Percentiles rank a stretch among this genome's conserved stretches.
phyloP scores from a whole-genome alignment of 2,888 invertebrate species.

The Drosophila setosimentum region DNA sequence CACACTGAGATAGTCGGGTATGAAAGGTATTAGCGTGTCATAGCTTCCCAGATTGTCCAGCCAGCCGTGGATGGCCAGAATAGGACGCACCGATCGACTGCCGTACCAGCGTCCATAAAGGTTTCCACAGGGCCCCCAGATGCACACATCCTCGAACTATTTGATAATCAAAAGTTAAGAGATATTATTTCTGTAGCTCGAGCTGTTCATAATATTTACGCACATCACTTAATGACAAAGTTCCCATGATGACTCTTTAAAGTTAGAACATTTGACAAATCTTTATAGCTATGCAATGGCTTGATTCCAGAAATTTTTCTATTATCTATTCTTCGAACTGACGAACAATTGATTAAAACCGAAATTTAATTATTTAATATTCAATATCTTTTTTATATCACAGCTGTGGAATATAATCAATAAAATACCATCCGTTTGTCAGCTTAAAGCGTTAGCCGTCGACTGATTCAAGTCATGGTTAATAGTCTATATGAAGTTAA shows the following conservation, averaged over 20 bases:
- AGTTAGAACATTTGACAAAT: neutral
- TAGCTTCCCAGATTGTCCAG: conserved; percentile 91
- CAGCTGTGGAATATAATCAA: neutral
- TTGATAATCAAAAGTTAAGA: neutral
- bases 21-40: conserved; percentile 88
- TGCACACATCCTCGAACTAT: conserved; percentile 87
- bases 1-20: conserved; percentile 86
- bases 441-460: conserved; percentile 4
- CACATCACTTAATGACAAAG: conserved; percentile 38
- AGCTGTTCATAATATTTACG: neutral
- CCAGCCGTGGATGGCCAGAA: conserved; percentile 91
- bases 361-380: conserved; percentile 11
- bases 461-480: neutral
- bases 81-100: conserved; percentile 87
- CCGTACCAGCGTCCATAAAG: conserved; percentile 90
- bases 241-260: conserved; percentile 17
- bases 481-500: neutral
- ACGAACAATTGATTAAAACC: conserved; percentile 1
- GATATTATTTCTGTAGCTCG: neutral
- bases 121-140: conserved; percentile 89
- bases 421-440: neutral
- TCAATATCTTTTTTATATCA: neutral
- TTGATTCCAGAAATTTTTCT: neutral
- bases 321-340: neutral
- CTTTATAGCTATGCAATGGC: neutral